Conservation (phyloP, 2,113 vertebrate species). For the Serranochromis macrocephalus region DNA sequence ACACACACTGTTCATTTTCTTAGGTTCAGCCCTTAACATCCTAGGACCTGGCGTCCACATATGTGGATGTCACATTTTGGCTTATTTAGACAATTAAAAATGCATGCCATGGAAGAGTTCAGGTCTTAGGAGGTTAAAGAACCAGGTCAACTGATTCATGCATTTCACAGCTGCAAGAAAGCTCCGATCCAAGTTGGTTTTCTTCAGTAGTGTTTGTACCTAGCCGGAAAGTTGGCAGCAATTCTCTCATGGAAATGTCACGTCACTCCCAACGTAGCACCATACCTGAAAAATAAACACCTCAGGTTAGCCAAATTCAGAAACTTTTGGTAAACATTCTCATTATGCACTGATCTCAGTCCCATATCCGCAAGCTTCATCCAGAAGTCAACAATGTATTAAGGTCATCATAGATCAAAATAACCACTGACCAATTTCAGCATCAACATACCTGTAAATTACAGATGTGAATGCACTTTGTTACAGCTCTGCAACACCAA, state of each 20-base stretch:
- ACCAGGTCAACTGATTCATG: background rate
- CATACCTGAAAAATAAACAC: background rate
- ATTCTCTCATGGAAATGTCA: background rate
- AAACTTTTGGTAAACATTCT: rapidly evolving
- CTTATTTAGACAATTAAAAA: background rate
- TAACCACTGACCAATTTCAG: background rate
- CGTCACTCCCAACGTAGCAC: background rate
- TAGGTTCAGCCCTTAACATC: background rate
- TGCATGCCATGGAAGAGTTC: rapidly evolving
- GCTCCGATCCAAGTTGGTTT: background rate
- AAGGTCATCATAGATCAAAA: constrained; percentile 75
- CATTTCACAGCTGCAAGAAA: background rate
- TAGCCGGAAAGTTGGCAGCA: background rate
- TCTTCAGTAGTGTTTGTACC: background rate
- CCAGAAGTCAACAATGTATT: constrained; percentile 69
- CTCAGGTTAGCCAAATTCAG: background rate
- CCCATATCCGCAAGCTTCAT: constrained; percentile 89
- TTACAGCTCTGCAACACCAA: background rate
- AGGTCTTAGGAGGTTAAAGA: background rate
- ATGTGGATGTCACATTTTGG: background rate
- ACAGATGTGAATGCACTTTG: rapidly evolving
- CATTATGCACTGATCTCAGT: constrained; percentile 71
- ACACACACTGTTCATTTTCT: rapidly evolving
- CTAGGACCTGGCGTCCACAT: background rate
- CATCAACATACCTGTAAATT: background rate